Evolutionary conservation across 2,888 invertebrate species (phyloP).

Genomic region (Heterodera filipjevi): DNA sequence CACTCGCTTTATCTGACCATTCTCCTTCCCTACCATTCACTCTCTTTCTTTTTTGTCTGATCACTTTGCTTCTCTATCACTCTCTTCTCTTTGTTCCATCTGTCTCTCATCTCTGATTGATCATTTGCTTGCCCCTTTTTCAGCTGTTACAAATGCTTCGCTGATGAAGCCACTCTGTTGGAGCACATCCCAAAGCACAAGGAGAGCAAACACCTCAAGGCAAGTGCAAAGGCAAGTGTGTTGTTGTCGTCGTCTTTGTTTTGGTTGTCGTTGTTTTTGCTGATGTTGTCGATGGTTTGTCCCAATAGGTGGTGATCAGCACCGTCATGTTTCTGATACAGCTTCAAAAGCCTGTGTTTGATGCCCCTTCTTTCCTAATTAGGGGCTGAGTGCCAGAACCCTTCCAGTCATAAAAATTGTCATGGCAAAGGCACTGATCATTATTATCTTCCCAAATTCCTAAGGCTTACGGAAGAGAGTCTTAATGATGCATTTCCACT

Average conservation of each 20-base stretch:
- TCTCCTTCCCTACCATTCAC: too few relatives aligned
- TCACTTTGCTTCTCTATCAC: neutral
- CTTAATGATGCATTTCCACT: too few relatives aligned
- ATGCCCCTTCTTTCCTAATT: neutral
- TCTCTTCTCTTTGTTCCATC: too few relatives aligned
- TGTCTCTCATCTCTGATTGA: neutral
- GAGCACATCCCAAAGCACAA: conserved; percentile 99
- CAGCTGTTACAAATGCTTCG: conserved; percentile 95
- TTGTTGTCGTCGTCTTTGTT: neutral
- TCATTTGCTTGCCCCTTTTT: conserved; percentile 30
- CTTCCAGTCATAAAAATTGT: too few relatives aligned
- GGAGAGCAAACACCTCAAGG: conserved; percentile 95
- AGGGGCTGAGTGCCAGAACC: too few relatives aligned
- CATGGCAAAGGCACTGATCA: neutral
- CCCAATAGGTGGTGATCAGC: too few relatives aligned
- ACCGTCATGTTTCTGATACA: neutral
- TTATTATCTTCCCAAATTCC: too few relatives aligned
- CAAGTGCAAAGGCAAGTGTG: conserved; percentile 40
- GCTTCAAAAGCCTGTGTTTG: neutral
- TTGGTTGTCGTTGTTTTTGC: neutral
- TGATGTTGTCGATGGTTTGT: neutral
- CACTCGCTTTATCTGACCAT: neutral
- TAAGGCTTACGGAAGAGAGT: too few relatives aligned
- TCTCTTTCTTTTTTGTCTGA: too few relatives aligned
- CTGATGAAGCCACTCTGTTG: conserved; percentile 91